Evolutionary conservation across 2,797 vertebrate species (phyloP), one percentile per base, ranked within the genome.

Genomic region (Malacoctenus gilli): DNA sequence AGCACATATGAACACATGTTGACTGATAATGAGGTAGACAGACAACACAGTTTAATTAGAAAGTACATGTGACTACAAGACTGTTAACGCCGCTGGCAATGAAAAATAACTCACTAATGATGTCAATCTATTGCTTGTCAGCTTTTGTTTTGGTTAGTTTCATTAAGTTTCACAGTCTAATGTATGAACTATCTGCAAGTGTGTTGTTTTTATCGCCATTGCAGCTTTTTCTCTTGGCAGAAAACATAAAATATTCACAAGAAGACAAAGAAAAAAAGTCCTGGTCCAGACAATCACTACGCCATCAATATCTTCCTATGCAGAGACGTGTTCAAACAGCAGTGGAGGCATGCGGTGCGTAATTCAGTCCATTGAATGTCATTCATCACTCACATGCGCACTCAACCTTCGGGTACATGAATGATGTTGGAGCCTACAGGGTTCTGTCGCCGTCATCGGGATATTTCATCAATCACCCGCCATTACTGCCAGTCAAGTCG

Each of bases 261-360:
- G 25, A n/a, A n/a, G n/a, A n/a, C n/a, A n/a, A n/a, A n/a, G n/a
- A n/a, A n/a, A n/a, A n/a, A n/a, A n/a, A n/a, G n/a, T n/a, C n/a
- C n/a, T n/a, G n/a, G n/a, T n/a, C n/a, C n/a, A n/a, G n/a, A n/a
- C n/a, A n/a, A n/a, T n/a, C n/a, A n/a, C n/a, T n/a, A n/a, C n/a
- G n/a, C n/a, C n/a, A n/a, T n/a, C 43, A 50, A 39, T 12, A 32
- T 30, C 23, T 42, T 31, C 11, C 32, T 43, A 49, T 10, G 15
- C 36, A 22, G 13, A 55, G 15, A n/a, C n/a, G n/a, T n/a, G n/a
- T n/a, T n/a, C n/a, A 19, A 63, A 48, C 39, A 59, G 35, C 62
- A 35, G 20, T 28, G 37, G 31, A 47, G 11, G 19, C 39, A 35
- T 31, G 41, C 47, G 19, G 12, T 19, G 38, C 23, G 52, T 35